Percentiles rank a stretch among this genome's conserved stretches.
phyloP scores from a whole-genome alignment of 2,888 invertebrate species.

The Cryptocephalus primarius region DNA sequence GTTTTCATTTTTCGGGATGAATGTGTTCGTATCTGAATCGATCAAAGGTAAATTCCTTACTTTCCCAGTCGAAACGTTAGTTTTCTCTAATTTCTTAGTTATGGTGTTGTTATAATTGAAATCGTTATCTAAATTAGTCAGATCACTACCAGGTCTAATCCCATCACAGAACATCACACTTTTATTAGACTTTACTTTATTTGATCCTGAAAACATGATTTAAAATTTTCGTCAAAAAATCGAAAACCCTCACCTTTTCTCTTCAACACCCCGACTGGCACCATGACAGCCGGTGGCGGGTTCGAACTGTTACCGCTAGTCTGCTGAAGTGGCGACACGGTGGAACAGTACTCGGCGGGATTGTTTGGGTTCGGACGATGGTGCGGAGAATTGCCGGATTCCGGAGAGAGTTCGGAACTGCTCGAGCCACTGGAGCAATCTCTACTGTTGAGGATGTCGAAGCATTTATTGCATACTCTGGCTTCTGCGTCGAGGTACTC shows the following conservation, averaged over 20 bases:
- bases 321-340: constrained; percentile 68
- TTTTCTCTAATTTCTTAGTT: constrained; percentile 13
- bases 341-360: constrained; percentile 79
- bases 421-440: constrained; percentile 15
- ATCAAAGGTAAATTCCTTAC: constrained; percentile 33
- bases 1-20: constrained; percentile 43
- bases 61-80: constrained; percentile 8
- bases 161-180: constrained; percentile 85
- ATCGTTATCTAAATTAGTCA: constrained; percentile 64
- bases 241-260: constrained; percentile 44
- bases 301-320: constrained; percentile 42
- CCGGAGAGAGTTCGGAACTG: constrained; percentile 25
- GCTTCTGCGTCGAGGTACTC: constrained; percentile 68
- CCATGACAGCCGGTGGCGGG: constrained; percentile 63
- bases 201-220: constrained; percentile 28
- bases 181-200: constrained; percentile 48
- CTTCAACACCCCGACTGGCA: constrained; percentile 74
- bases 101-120: constrained; percentile 31
- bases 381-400: constrained; percentile 24
- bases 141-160: constrained; percentile 76
- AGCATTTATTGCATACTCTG: constrained; percentile 66
- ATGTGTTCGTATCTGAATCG: constrained; percentile 44
- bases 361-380: constrained; percentile 71
- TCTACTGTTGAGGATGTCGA: constrained; percentile 39
- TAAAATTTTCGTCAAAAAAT: background rate